Base-by-base conservation (phyloP, 2,113 vertebrate genomes). In the Daubentonia madagascariensis region DNA sequence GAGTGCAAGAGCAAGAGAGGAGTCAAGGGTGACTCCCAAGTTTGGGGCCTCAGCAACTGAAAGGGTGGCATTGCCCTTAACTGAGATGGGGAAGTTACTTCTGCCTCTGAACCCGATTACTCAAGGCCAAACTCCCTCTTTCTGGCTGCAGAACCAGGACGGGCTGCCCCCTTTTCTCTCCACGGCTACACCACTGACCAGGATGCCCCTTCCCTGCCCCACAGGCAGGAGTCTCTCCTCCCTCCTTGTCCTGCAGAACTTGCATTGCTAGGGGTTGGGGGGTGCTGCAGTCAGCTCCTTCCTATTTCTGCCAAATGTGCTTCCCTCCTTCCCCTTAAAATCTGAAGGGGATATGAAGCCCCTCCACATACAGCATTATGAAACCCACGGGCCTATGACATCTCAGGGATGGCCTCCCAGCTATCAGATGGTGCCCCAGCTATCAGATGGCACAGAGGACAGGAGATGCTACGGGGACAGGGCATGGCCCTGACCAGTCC, bases 381-480 rank as follows among this genome's bases (percentile, higher is more conserved):
- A 85, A 93, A 59, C 10, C 4, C n/a, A 43, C 87, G 22, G 57
- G 45, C 67, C 65, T 13, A 30, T 83, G 94, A 48, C 17, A 23
- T 37, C 61, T 63, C 43, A 23, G 43, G 54, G 8, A 28, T 70
- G 57, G n/a, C n/a, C 28, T 43, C 40, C 25, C 16, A 7, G 14
- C 57, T 45, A 8, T 43, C 4, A 6, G 45, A 63, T 3, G 28
- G 9, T 17, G 28, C 32, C 40, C 25, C 16, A 7, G 14, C 57
- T 45, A 8, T 43, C 4, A 6, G 45, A 63, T 3, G 28, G 9
- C 17, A 22, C 32, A 13, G 7, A 28, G 50, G 22, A 32, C 5
- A 52, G 35, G 61, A 59, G 67, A 67, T 0, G 2, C 30, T 37
- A 14, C 43, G 8, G 35, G 20, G 28, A n/a, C 2, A 50, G 6